phyloP scores from a whole-genome alignment of 2,113 vertebrate genomes.

The Vanacampus margaritifer region DNA sequence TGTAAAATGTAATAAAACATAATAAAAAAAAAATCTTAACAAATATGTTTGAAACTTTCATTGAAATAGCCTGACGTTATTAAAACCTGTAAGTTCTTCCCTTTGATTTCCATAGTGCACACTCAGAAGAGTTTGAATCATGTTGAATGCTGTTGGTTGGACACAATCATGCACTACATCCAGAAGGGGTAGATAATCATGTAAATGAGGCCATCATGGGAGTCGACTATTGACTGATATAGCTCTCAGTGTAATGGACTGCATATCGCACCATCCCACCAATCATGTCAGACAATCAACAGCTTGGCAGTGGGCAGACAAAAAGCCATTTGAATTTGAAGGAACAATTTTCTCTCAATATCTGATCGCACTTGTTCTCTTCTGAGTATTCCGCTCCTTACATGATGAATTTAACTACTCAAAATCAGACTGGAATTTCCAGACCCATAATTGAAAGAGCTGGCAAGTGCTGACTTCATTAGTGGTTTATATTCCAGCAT shows the following conservation, averaged over 20 bases:
- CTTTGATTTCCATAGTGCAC: not conserved
- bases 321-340: not conserved
- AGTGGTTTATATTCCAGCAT: not conserved
- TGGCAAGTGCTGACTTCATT: not conserved
- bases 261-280: not conserved
- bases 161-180: conserved; percentile 15
- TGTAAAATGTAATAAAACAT: too few relatives aligned
- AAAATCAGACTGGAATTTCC: not conserved
- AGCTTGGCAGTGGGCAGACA: not conserved
- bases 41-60: too few relatives aligned
- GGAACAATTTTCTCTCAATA: not conserved
- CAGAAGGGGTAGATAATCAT: conserved; percentile 23
- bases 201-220: conserved; percentile 9
- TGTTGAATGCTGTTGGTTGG: not conserved
- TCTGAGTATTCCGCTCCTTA: not conserved
- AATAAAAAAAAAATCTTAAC: too few relatives aligned
- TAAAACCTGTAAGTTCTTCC: not conserved
- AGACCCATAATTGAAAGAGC: not conserved
- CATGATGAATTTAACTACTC: not conserved
- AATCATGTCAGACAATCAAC: conserved; percentile 2
- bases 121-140: not conserved
- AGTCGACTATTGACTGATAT: conserved; percentile 15
- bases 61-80: too few relatives aligned
- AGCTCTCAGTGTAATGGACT: conserved; percentile 9
- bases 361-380: not conserved